Evolutionary conservation across 2,797 vertebrate species (phyloP), one percentile per base, ranked within the genome.

Genomic region (Channa striata): DNA sequence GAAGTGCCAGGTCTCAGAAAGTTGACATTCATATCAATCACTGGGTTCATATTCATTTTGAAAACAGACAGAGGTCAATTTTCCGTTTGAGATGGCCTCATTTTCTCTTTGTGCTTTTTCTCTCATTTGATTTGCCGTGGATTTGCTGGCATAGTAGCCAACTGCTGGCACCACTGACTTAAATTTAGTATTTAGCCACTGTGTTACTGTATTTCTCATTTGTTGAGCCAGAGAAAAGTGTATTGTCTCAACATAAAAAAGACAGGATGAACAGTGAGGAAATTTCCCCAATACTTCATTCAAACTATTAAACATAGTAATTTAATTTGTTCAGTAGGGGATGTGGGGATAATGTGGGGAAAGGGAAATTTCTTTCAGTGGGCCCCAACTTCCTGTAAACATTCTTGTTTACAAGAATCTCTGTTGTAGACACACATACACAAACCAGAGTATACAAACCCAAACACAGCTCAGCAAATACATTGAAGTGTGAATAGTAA

Each of bases 401-500:
- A 1, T 7, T 11, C 37, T 58, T 42, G 37, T 21, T 30, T 30
- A 57, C 51, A 50, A 39, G 20, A 66, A 40, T 21, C 25, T 47
- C 11, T 36, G 7, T 47, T 44, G 25, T 44, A 75, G 8, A 47
- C 6, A 20, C 42, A 49, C 48, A 58, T 34, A 52, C 43, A 57
- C 50, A 50, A 49, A 54, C 17, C 25, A 21, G 53, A 37, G 51
- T n/a, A 56, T 63, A 61, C 50, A 42, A 17, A 65, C 59, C 39
- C 11, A 70, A 60, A 59, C 14, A 44, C 51, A 60, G n/a, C 36
- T 44, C 37, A 46, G 40, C 25, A 70, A 76, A 70, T 49, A 69
- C 81, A 79, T 75, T 57, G 25, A 68, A 57, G 3, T 2, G 16
- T 39, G 48, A 66, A 85, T 73, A 43, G 51, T 72, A 75, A 79